Base-by-base conservation (phyloP, 2,113 vertebrate species). In the Carassius gibelio region DNA sequence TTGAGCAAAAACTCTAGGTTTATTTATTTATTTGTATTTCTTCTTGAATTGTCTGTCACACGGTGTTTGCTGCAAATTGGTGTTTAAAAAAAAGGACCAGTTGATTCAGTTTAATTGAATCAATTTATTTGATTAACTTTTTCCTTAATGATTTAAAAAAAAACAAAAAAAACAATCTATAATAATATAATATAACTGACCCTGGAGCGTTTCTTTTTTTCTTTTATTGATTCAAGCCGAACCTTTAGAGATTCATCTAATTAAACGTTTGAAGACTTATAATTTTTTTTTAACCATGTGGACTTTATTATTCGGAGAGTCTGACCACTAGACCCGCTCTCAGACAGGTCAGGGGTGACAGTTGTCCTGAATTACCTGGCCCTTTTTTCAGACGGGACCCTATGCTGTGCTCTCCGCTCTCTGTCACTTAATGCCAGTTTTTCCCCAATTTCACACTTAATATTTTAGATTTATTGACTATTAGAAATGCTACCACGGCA, bases 401-500 rank as follows among this genome's bases (percentile, higher is more conserved):
- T 96, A 94, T 95, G 92, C 95, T 93, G 94, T 5, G 95, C 94
- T 94, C 94, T 93, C 93, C 90, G 93, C 94, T 94, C 94, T 96
- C 96, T 95, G 95, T 95, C 95, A 95, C 95, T 95, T 97, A 97
- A 98, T 96, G 95, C 96, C 94, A 92, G 88, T 95, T 96, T 92
- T 94, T 96, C 94, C 94, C 92, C 95, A 95, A 96, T 96, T 97
- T 98, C 96, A 96, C 97, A 99, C 97, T 94, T 98, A 97, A 98
- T 98, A 96, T 97, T 96, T 96, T 93, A 96, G 95, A 97, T 98
- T 98, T 98, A 98, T 97, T 96, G 97, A 95, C 96, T 96, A 96
- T 96, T 95, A 96, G 95, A 95, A 96, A 97, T 94, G 96, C 95
- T 97, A 91, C 95, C 95, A 95, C 91, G 96, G 95, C 96, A 94